Evolutionary conservation across 2,888 invertebrate genomes (phyloP).

Genomic region (Eristalis arbustorum): DNA sequence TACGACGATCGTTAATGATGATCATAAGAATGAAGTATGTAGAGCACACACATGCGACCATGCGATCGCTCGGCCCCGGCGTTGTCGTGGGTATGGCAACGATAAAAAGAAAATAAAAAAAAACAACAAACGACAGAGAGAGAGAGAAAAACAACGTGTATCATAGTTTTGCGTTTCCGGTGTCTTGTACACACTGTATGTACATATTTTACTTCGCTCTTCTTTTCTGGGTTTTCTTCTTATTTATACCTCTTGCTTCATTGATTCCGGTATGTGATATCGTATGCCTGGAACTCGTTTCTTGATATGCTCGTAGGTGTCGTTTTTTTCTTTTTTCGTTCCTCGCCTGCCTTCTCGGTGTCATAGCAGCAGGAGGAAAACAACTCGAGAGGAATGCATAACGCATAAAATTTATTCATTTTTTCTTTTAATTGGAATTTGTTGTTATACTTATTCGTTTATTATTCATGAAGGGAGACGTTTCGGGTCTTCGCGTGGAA

Average conservation of each 20-base stretch:
- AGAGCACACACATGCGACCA: slow-evolving; percentile 48
- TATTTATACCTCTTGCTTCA: slow-evolving; percentile 63
- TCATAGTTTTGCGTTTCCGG: slow-evolving; percentile 70
- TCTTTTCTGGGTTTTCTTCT: slow-evolving; percentile 63
- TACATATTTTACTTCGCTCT: slow-evolving; percentile 55
- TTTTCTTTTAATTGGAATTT: slow-evolving; percentile 68
- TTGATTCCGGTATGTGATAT: slow-evolving; percentile 62
- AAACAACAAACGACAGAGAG: neutral
- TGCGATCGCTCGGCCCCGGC: neutral
- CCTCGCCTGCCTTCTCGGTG: neutral
- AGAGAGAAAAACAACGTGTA: slow-evolving; percentile 45
- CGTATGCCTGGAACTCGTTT: slow-evolving; percentile 59
- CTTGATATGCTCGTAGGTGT: slow-evolving; percentile 58
- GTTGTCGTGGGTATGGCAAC: slow-evolving; percentile 18
- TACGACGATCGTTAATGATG: slow-evolving; percentile 34
- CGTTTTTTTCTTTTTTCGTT: neutral
- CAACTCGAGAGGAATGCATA: slow-evolving; percentile 53
- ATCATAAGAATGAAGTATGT: slow-evolving; percentile 55
- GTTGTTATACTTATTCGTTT: slow-evolving; percentile 47
- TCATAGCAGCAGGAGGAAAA: slow-evolving; percentile 22
- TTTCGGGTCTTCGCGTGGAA: neutral
- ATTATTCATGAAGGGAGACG: slow-evolving; percentile 48
- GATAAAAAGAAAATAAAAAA: slow-evolving; percentile 6
- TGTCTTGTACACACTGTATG: slow-evolving; percentile 53
- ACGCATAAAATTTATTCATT: slow-evolving; percentile 70